A percentile compares a stretch with the other conserved stretches of the same genome.
These are phyloP conservation scores for Malurus leucopterus DNA, from an alignment of 2,797 vertebrate species.

Conservation along the genomic window DNA sequence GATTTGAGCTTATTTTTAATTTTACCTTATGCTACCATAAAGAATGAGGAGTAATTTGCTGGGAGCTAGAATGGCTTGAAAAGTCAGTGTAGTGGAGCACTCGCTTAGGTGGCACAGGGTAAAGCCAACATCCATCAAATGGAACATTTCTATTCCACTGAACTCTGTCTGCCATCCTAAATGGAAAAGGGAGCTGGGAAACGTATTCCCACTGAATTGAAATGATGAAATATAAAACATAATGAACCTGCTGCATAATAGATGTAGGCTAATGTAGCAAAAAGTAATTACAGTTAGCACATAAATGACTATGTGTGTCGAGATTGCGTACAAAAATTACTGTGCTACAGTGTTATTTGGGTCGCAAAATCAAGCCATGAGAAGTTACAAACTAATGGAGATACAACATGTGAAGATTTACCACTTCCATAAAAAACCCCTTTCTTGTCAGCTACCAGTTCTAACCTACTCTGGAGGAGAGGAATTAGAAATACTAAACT, in stretches of 20 bases:
- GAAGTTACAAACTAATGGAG: neutral
- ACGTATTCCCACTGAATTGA: neutral
- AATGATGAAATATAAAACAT: neutral
- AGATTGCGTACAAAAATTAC: neutral
- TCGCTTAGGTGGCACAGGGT: rapidly evolving
- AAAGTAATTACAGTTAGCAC: neutral
- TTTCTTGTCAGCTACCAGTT: neutral
- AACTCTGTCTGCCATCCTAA: neutral
- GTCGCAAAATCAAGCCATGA: neutral
- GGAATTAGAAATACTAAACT: neutral
- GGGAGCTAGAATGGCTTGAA: neutral
- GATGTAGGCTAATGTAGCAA: neutral
- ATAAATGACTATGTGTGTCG: rapidly evolving
- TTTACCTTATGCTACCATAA: neutral
- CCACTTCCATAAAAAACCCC: neutral
- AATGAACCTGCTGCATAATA: neutral
- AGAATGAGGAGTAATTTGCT: neutral
- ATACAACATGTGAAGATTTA: neutral
- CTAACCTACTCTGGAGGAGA: neutral
- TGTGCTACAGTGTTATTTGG: neutral
- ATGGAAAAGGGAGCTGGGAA: neutral
- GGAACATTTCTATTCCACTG: neutral
- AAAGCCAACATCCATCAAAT: neutral
- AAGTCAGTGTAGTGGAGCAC: neutral
- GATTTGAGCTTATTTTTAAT: neutral